These are phyloP conservation scores for Xanthorhoe designata DNA, from an alignment of 2,888 invertebrate species.

Conservation along the genomic window DNA sequence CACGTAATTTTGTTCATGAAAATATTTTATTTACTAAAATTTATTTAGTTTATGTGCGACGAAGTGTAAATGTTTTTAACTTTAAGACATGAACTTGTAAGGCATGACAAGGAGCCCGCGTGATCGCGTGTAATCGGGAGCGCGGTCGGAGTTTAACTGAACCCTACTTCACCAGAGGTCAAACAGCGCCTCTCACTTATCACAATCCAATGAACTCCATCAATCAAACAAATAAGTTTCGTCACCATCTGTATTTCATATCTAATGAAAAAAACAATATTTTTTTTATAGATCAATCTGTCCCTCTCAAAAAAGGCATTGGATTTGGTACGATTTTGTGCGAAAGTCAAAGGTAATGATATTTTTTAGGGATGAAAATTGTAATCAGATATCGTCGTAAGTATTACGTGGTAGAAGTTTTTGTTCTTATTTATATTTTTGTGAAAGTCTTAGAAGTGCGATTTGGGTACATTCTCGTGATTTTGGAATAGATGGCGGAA, in stretches of 20 bases:
- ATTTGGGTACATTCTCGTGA: neutral
- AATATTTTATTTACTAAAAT: neutral
- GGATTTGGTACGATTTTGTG: neutral
- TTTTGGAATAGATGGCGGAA: neutral
- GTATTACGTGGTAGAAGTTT: neutral
- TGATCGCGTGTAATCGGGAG: slow-evolving; percentile 43
- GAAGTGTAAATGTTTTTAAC: neutral
- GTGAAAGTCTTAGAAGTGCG: neutral
- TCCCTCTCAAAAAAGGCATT: neutral
- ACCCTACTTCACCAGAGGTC: slow-evolving; percentile 34
- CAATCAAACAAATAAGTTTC: slow-evolving; percentile 8
- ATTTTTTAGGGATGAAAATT: slow-evolving; percentile 12
- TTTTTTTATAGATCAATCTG: neutral
- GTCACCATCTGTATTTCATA: slow-evolving; percentile 5
- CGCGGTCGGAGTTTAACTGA: slow-evolving; percentile 52
- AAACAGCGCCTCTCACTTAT: slow-evolving; percentile 30
- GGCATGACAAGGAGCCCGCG: slow-evolving; percentile 16
- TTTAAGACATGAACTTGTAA: slow-evolving; percentile 20
- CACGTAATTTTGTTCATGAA: neutral
- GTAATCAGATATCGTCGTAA: slow-evolving; percentile 26
- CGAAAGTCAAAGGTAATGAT: slow-evolving; percentile 18
- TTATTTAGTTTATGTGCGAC: neutral
- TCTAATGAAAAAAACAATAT: neutral
- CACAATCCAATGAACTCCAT: slow-evolving; percentile 28
- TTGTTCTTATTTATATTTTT: slow-evolving; percentile 1